Conservation (phyloP, 1,140 invertebrate species). For the Vollenhovia emeryi region DNA sequence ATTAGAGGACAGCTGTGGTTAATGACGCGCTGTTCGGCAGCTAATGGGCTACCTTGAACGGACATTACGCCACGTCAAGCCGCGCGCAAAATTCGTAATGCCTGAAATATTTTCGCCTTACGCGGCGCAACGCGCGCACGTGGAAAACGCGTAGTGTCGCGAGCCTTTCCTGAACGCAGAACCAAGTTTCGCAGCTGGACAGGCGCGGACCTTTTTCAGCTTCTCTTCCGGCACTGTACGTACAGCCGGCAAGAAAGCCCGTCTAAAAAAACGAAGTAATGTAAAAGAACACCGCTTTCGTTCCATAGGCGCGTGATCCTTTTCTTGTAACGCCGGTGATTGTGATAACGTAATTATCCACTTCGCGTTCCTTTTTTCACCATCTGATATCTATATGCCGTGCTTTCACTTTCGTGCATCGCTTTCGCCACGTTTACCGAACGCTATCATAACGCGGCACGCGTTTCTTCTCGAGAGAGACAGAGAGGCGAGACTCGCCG, state of each 20-base stretch:
- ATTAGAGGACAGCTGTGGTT: neutral
- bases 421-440: slow-evolving; percentile 6
- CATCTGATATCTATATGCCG: neutral
- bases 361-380: neutral
- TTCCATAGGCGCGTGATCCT: neutral
- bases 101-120: slow-evolving; percentile 17
- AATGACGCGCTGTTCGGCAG: neutral
- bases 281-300: neutral
- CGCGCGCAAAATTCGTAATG: slow-evolving; percentile 3
- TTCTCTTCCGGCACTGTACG: slow-evolving; percentile 3
- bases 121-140: neutral
- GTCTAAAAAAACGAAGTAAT: neutral
- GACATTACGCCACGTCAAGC: slow-evolving; percentile 1
- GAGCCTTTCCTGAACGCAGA: slow-evolving; percentile 12
- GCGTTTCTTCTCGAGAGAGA: neutral
- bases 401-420: slow-evolving; percentile 37
- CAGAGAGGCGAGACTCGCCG: neutral
- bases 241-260: neutral
- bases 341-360: slow-evolving; percentile 22
- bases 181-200: slow-evolving; percentile 24
- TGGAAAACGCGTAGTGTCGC: slow-evolving; percentile 2
- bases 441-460: neutral
- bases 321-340: neutral
- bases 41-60: slow-evolving; percentile 5
- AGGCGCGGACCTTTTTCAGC: neutral